Conservation (phyloP, 2,888 invertebrate genomes). For the Macrostomum cliftonense region DNA sequence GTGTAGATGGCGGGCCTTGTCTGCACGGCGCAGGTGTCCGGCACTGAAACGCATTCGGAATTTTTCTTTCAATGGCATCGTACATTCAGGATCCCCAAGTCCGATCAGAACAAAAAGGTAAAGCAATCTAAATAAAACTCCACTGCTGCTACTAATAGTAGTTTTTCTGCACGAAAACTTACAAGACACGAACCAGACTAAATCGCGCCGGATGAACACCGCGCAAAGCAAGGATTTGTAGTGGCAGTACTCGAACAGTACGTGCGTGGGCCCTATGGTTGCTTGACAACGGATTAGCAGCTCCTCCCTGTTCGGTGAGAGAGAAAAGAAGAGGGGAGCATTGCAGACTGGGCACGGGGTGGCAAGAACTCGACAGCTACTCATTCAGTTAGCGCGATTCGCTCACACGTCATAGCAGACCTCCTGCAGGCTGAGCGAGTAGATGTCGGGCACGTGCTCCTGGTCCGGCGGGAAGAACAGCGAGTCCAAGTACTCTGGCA, state of each 20-base stretch:
- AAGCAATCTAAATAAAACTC: too few species aligned
- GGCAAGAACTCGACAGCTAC: too few species aligned
- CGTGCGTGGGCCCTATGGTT: constrained; percentile 75
- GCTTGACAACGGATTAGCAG: constrained; percentile 56
- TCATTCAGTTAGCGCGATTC: not conserved
- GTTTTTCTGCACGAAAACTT: too few species aligned
- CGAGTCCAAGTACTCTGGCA: constrained; percentile 54
- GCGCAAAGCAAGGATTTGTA: constrained; percentile 72
- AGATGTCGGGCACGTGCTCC: constrained; percentile 62
- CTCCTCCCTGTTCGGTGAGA: constrained; percentile 28
- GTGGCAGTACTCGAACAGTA: constrained; percentile 63
- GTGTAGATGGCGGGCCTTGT: constrained; percentile 65
- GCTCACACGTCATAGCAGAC: constrained; percentile 56
- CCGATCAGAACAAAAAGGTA: too few species aligned
- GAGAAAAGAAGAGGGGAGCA: too few species aligned
- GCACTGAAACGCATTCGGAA: constrained; percentile 38
- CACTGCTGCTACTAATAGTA: too few species aligned
- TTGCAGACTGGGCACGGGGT: too few species aligned
- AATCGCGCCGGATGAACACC: constrained; percentile 67
- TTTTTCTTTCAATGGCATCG: too few species aligned
- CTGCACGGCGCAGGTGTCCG: constrained; percentile 51
- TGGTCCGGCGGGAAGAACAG: constrained; percentile 67
- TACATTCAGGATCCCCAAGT: too few species aligned
- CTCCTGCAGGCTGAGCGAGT: constrained; percentile 81
- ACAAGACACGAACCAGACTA: constrained; percentile 82